Conservation (phyloP, 2,888 invertebrate genomes). For the Hydriomena furcata region DNA sequence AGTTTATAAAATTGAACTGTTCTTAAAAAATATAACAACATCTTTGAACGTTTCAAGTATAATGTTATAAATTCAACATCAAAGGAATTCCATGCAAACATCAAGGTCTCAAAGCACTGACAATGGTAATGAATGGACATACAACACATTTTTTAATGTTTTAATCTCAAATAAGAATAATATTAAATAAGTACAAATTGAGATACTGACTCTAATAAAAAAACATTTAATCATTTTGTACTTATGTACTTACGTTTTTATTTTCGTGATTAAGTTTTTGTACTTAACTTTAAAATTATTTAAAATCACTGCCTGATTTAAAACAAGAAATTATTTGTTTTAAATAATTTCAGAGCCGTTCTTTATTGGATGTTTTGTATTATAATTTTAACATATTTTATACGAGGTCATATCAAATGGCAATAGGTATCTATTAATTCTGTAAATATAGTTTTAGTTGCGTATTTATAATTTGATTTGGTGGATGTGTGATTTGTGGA, state of each 20-base stretch:
- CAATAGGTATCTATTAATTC: conserved; percentile 41
- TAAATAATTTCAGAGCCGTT: conserved; percentile 47
- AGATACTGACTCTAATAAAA: conserved; percentile 11
- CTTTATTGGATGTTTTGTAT: conserved; percentile 55
- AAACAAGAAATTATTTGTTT: conserved; percentile 50
- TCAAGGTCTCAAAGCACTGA: conserved; percentile 29
- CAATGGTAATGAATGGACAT: conserved; percentile 7
- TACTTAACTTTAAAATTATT: conserved; percentile 31
- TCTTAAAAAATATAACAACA: conserved; percentile 6
- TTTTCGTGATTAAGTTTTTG: conserved; percentile 34
- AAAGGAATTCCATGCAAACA: conserved; percentile 20
- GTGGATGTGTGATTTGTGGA: conserved; percentile 48
- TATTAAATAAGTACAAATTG: conserved; percentile 30
- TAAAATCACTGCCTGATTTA: conserved; percentile 59
- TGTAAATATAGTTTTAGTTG: conserved; percentile 73
- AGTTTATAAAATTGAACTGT: conserved; percentile 28
- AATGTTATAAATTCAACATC: conserved; percentile 34
- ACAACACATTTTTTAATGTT: conserved; percentile 7
- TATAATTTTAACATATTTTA: conserved; percentile 47
- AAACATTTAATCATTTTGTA: conserved; percentile 21
- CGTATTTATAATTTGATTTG: conserved; percentile 63
- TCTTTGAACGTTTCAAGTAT: conserved; percentile 14
- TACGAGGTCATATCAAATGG: conserved; percentile 56
- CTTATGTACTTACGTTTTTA: conserved; percentile 25
- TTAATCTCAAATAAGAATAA: conserved; percentile 20